phyloP scores from a whole-genome alignment of 1,140 invertebrate species.

The Belonocnema kinseyi region DNA sequence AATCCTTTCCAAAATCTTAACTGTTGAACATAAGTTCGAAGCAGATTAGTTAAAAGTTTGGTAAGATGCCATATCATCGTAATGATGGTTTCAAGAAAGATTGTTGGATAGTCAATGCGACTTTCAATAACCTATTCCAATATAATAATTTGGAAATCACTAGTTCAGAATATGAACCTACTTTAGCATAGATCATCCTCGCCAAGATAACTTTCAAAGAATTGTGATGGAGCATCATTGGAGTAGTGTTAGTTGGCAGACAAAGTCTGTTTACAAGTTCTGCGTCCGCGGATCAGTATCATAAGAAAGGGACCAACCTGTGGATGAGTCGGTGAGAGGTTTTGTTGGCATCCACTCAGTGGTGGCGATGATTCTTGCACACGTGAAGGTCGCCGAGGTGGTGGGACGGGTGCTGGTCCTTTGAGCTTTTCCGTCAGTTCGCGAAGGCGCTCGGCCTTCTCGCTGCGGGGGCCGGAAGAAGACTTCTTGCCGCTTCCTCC shows the following conservation, averaged over 20 bases:
- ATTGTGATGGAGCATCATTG: neutral
- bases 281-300: neutral
- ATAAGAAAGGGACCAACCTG: conserved; percentile 47
- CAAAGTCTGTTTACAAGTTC: neutral
- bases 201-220: too few relatives aligned
- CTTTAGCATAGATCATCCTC: neutral
- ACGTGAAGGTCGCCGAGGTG: conserved; percentile 69
- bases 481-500: conserved; percentile 69
- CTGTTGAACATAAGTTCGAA: too few relatives aligned
- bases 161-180: neutral
- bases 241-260: neutral
- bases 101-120: too few relatives aligned
- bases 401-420: conserved; percentile 71
- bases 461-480: conserved; percentile 76
- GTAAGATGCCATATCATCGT: too few relatives aligned
- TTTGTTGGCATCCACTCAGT: conserved; percentile 45
- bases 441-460: conserved; percentile 82
- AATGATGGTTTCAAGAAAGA: too few relatives aligned
- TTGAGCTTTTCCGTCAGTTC: conserved; percentile 86
- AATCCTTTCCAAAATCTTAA: too few relatives aligned
- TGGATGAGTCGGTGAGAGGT: conserved; percentile 43
- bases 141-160: neutral
- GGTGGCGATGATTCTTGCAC: conserved; percentile 43
- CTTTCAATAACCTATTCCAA: too few relatives aligned
- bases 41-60: too few relatives aligned